Conservation (phyloP, 2,797 vertebrate genomes). For the Eidolon dupreanum region DNA sequence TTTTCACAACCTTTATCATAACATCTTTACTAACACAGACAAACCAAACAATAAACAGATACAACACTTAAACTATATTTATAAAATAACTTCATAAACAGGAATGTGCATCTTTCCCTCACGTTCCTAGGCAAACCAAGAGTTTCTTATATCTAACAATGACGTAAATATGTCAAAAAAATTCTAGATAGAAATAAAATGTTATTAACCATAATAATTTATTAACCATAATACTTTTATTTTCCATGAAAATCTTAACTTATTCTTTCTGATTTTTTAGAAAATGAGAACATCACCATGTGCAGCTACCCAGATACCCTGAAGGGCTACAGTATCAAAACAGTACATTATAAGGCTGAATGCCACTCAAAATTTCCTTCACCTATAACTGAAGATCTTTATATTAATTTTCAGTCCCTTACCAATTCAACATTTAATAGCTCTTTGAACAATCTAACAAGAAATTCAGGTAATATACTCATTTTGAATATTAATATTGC, state of each 20-base stretch:
- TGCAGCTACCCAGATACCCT: slow-evolving; percentile 76
- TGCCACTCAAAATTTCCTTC: slow-evolving; percentile 70
- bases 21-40: not conserved
- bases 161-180: not conserved
- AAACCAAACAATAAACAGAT: slow-evolving; percentile 49
- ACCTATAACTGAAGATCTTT: slow-evolving; percentile 17
- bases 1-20: slow-evolving; percentile 27
- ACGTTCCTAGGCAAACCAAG: not conserved
- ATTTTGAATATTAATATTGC: not conserved
- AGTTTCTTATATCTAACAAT: not conserved
- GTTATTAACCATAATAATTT: not conserved
- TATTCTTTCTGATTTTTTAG: slow-evolving; percentile 78
- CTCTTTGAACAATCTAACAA: slow-evolving; percentile 67
- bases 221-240: not conserved
- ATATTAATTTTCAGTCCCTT: slow-evolving; percentile 41
- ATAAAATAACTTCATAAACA: slow-evolving; percentile 40
- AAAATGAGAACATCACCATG: slow-evolving; percentile 79
- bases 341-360: slow-evolving; percentile 45
- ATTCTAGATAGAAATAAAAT: slow-evolving; percentile 19
- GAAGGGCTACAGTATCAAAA: slow-evolving; percentile 77
- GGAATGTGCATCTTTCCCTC: not conserved
- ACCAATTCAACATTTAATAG: slow-evolving; percentile 71
- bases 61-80: not conserved
- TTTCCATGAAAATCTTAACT: slow-evolving; percentile 43
- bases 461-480: slow-evolving; percentile 77